Evolutionary conservation across 2,113 vertebrate genomes (phyloP).

Genomic region (Kryptolebias marmoratus): DNA sequence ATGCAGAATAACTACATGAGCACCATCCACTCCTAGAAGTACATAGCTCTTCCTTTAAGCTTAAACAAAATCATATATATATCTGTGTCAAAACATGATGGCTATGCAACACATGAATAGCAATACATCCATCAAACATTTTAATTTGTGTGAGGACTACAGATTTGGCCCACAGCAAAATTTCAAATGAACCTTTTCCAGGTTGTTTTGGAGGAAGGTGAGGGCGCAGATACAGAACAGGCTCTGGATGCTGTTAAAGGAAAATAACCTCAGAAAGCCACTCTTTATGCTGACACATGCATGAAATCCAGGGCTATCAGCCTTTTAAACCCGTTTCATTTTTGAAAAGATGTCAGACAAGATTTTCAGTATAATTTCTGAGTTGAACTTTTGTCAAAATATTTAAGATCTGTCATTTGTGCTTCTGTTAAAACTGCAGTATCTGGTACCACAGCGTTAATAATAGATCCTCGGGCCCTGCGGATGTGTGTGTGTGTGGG

Average conservation of each 20-base stretch:
- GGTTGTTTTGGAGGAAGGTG: slow-evolving; percentile 6
- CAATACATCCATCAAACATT: background rate
- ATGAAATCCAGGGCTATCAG: background rate
- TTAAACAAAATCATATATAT: background rate
- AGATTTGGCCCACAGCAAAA: slow-evolving; percentile 17
- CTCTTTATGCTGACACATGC: background rate
- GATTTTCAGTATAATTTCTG: too few species aligned
- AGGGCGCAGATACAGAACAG: background rate
- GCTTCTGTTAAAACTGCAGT: too few species aligned
- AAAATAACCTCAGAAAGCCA: background rate
- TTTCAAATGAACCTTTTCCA: background rate
- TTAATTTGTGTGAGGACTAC: background rate
- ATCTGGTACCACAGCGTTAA: too few species aligned
- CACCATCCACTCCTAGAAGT: background rate
- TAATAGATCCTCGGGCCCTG: too few species aligned
- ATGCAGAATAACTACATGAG: background rate
- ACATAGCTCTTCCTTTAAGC: background rate
- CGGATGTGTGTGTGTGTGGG: too few species aligned
- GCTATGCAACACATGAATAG: background rate
- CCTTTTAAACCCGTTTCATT: background rate
- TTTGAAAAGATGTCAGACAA: background rate
- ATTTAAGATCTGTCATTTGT: too few species aligned
- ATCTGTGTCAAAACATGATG: background rate
- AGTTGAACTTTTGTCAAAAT: too few species aligned
- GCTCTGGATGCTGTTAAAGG: background rate